Base-by-base conservation (phyloP, 2,888 invertebrate species). In the Orthosia cruda region DNA sequence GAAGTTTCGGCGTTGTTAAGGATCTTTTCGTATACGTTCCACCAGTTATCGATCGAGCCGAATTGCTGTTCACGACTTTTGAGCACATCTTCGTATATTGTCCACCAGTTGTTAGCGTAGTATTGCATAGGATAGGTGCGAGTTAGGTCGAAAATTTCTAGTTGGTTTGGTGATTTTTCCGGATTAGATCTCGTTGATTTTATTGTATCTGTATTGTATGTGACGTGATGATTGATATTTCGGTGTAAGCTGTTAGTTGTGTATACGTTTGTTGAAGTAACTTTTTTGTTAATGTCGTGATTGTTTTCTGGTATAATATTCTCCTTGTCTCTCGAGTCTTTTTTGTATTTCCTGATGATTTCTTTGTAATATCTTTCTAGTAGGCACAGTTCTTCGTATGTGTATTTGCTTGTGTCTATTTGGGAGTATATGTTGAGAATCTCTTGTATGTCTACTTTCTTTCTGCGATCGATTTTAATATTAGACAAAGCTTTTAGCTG, bases 91-190 rank as follows among this genome's bases (percentile, higher is more conserved):
- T 96, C 95, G 89, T 97, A 97, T 2, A 97, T 97, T 0, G 91
- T 86, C 97, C 97, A 97, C 97, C 97, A 97, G 70, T 97, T 97
- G 84, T 97, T 97, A 0, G 97, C 97, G 87, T 97, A 97, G 74
- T 96, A 97, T 77, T 97, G 92, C 58, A 90, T 80, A 0, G 97
- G 97, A 74, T 97, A 97, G 0, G 95, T 95, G 1, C 94, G 84
- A 0, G 95, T 96, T 49, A 97, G 75, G 65, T 96, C 96, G 47
- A 94, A 94, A 4, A 96, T 96, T 89, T 96, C 95, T 0, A 91
- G 45, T 50, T 91, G 92, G 45, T 93, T 93, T 80, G 81, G 89
- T 0, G 89, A 85, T 12, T 90, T 90, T 52, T 92, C 88, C 1
- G 91, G 89, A 15, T 90, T 90, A 0, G 83, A 87, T 79, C 89